These are phyloP conservation scores for Druon quercuslanigerum DNA, from an alignment of 1,140 invertebrate genomes.

Conservation along the genomic window DNA sequence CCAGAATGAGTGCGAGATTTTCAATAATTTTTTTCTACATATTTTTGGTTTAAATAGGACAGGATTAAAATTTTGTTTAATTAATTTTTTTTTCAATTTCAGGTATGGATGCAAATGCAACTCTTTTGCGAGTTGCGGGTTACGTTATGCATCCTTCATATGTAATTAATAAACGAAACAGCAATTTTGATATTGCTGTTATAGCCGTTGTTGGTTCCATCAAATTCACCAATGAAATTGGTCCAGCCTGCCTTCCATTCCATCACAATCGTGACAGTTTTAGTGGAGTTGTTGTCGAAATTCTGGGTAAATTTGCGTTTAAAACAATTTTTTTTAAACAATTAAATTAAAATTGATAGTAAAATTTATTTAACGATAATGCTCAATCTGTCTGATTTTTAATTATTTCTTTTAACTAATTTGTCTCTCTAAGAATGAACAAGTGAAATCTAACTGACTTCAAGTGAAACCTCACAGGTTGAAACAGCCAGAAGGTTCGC, in stretches of 20 bases:
- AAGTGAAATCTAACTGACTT: too few species aligned
- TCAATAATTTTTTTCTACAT: too few species aligned
- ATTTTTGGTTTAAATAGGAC: too few species aligned
- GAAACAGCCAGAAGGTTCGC: too few species aligned
- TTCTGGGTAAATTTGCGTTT: conserved; percentile 72
- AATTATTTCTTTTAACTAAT: background rate
- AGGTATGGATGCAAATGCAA: conserved; percentile 68
- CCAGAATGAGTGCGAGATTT: too few species aligned
- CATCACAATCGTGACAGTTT: conserved; percentile 73
- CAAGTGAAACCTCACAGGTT: too few species aligned
- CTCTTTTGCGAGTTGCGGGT: conserved; percentile 55
- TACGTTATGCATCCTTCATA: conserved; percentile 71
- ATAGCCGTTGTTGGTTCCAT: conserved; percentile 74
- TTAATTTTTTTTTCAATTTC: conserved; percentile 31
- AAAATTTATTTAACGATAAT: too few species aligned
- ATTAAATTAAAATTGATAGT: background rate
- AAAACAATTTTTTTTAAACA: background rate
- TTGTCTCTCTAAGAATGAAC: background rate
- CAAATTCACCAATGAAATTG: conserved; percentile 75
- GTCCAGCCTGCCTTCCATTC: conserved; percentile 82
- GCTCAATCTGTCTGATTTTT: conserved; percentile 17
- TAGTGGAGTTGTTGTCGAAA: conserved; percentile 70
- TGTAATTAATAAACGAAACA: conserved; percentile 6
- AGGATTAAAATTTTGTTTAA: too few species aligned
- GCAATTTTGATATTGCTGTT: conserved; percentile 80